phyloP scores from a whole-genome alignment of 2,113 vertebrate species.

The Tragulus kanchil region DNA sequence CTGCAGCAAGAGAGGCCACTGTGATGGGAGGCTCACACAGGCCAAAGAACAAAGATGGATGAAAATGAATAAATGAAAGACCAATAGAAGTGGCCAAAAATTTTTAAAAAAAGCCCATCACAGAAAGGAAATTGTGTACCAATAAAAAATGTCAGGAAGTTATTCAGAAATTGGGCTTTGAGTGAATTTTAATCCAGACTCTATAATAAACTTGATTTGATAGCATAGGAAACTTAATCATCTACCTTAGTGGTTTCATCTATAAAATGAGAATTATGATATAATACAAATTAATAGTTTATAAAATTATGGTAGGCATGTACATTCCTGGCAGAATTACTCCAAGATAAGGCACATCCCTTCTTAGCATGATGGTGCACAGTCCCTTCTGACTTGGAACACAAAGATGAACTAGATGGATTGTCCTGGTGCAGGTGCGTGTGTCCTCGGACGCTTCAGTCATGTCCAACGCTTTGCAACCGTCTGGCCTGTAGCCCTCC shows the following conservation, averaged over 20 bases:
- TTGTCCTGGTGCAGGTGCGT: background rate
- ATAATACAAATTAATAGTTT: background rate
- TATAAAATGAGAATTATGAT: background rate
- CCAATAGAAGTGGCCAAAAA: no score
- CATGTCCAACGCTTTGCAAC: background rate
- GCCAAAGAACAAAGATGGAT: no score
- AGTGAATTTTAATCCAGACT: background rate
- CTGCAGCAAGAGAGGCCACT: no score
- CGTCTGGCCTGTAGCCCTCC: background rate
- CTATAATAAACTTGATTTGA: background rate
- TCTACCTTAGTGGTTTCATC: background rate
- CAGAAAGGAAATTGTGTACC: no score
- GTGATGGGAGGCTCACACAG: no score
- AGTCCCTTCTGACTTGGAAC: background rate
- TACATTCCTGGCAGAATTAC: background rate
- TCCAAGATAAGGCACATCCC: background rate
- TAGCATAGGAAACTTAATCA: background rate
- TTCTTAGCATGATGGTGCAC: background rate
- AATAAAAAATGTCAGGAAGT: background rate
- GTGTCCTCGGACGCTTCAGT: background rate
- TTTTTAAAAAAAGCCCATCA: no score
- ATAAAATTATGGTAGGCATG: background rate
- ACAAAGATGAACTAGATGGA: accelerated
- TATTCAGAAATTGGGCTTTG: background rate
- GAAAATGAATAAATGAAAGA: no score